phyloP scores from a whole-genome alignment of 1,140 invertebrate species.

The Microplitis demolitor region DNA sequence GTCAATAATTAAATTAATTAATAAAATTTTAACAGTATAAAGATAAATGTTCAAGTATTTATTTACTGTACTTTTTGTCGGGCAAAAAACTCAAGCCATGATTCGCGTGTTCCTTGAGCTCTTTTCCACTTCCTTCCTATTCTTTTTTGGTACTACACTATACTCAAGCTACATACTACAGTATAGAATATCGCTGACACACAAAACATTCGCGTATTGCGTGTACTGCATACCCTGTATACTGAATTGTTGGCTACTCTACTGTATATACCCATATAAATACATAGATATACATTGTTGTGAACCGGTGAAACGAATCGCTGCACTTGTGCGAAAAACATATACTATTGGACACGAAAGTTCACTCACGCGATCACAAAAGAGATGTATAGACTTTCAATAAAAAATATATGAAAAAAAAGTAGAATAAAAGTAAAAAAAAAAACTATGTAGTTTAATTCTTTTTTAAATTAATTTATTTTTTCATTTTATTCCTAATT shows the following conservation, averaged over 20 bases:
- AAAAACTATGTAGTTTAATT: neutral
- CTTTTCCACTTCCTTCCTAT: neutral
- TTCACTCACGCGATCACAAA: neutral
- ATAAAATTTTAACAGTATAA: too few relatives aligned
- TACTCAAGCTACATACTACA: too few relatives aligned
- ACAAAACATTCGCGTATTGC: constrained; percentile 2
- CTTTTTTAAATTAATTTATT: neutral
- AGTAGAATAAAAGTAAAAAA: too few relatives aligned
- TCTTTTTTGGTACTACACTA: neutral
- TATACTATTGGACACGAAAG: neutral
- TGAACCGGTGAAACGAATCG: neutral
- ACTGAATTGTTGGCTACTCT: too few relatives aligned
- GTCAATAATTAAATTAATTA: too few relatives aligned
- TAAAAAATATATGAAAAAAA: neutral
- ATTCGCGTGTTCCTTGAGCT: neutral
- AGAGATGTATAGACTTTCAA: neutral
- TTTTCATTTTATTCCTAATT: neutral
- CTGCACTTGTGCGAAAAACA: neutral
- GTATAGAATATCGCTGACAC: neutral
- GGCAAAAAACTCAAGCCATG: neutral
- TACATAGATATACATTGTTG: neutral
- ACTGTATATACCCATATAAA: too few relatives aligned
- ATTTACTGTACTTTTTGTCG: too few relatives aligned
- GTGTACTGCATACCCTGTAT: neutral
- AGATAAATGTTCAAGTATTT: too few relatives aligned